These are phyloP conservation scores for Noctua fimbriata DNA, from an alignment of 2,888 invertebrate species.

Conservation along the genomic window DNA sequence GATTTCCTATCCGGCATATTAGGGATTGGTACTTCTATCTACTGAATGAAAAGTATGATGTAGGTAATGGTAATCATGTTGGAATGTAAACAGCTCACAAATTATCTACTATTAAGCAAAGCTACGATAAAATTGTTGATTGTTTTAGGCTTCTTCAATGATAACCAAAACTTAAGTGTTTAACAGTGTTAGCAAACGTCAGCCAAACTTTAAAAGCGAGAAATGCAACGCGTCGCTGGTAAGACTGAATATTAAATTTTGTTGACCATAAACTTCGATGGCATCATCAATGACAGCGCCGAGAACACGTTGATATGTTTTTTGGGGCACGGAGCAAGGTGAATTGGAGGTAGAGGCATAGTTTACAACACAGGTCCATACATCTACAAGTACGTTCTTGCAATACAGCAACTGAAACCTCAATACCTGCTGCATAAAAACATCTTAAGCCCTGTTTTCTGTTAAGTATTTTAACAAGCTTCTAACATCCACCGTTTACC, in stretches of 20 bases:
- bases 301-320: not conserved
- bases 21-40: not conserved
- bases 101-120: not conserved
- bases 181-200: not conserved
- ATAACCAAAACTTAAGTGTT: not conserved
- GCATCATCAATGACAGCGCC: not conserved
- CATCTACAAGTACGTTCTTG: not conserved
- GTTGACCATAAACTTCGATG: not conserved
- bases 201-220: not conserved
- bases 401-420: not conserved
- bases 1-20: not conserved
- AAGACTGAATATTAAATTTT: not conserved
- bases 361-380: not conserved
- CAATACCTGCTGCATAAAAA: not conserved
- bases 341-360: not conserved
- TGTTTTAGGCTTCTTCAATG: not conserved
- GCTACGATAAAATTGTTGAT: not conserved
- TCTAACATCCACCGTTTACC: conserved; percentile 22
- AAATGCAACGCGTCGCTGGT: not conserved
- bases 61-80: not conserved
- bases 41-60: not conserved
- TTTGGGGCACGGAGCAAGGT: not conserved
- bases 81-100: not conserved
- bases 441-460: not conserved
- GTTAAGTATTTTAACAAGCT: conserved; percentile 17